Percentiles rank a stretch among this genome's conserved stretches.
Evolutionary conservation across 2,797 vertebrate genomes (phyloP).

Genomic region (Paedocypris micromegethes): DNA sequence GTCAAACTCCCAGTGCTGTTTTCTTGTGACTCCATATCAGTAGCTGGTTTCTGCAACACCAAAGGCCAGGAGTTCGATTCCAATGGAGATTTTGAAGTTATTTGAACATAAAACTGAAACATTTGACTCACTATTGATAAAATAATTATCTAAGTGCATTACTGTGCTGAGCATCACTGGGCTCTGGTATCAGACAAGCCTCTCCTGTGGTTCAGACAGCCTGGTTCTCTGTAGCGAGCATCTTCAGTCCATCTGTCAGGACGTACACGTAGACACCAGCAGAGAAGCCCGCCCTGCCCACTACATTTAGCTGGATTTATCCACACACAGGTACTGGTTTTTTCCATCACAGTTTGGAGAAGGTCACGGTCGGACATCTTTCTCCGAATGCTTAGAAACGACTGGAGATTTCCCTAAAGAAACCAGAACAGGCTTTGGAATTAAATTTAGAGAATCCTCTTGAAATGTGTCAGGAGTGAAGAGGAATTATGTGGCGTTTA

Average conservation of each 20-base stretch:
- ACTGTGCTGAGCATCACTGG: no score
- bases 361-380: neutral
- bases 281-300: conserved; percentile 1
- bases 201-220: conserved; percentile 45
- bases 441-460: no score
- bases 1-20: no score
- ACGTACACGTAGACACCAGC: conserved; percentile 19
- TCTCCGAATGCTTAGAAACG: conserved; percentile 1
- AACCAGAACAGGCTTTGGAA: no score
- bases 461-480: neutral
- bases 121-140: no score
- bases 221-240: conserved; percentile 42
- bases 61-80: no score
- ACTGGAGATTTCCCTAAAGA: no score
- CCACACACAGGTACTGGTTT: neutral
- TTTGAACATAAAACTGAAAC: no score
- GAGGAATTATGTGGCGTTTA: conserved; percentile 42
- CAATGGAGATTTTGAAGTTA: no score
- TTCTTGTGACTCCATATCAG: no score
- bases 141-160: no score
- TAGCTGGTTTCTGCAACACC: no score
- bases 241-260: conserved; percentile 47
- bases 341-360: conserved; percentile 9
- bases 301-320: conserved; percentile 10
- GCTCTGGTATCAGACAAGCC: neutral